A percentile compares a stretch with the other conserved stretches of the same genome.
Conservation (phyloP, 2,888 invertebrate genomes). For the Cryptus armator region DNA sequence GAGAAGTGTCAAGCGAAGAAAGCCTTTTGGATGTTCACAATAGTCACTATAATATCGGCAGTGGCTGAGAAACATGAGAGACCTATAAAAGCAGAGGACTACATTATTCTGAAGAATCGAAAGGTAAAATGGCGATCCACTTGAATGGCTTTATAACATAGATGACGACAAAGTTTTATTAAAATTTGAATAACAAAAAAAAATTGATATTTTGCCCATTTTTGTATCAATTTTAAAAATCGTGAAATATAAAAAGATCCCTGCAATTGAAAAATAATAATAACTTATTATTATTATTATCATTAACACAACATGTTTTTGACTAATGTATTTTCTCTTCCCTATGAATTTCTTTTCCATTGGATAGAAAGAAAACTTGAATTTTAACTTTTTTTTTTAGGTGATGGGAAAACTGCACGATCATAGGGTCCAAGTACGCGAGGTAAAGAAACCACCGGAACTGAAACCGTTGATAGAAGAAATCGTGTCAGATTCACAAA, state of each 20-base stretch:
- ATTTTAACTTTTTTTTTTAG: constrained; percentile 64
- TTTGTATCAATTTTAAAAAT: not conserved
- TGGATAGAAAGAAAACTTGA: not conserved
- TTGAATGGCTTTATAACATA: constrained; percentile 5
- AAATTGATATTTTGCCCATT: not conserved
- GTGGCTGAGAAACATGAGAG: constrained; percentile 92
- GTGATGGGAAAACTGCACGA: constrained; percentile 90
- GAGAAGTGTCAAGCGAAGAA: constrained; percentile 90
- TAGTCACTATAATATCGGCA: constrained; percentile 93
- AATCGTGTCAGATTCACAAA: constrained; percentile 81
- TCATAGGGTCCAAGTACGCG: constrained; percentile 91
- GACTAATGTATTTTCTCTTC: too few relatives aligned
- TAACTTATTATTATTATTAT: too few relatives aligned
- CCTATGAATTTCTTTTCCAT: too few relatives aligned
- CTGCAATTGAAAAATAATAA: too few relatives aligned
- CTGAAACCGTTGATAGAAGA: constrained; percentile 88
- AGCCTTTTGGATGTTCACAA: constrained; percentile 92
- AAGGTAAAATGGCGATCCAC: constrained; percentile 83
- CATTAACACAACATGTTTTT: too few relatives aligned
- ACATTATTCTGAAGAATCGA: constrained; percentile 90
- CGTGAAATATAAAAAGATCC: not conserved
- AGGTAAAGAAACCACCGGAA: constrained; percentile 86
- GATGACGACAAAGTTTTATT: not conserved
- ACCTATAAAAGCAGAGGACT: constrained; percentile 89
- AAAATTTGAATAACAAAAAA: not conserved